Evolutionary conservation across 2,888 invertebrate genomes (phyloP), one percentile per base, ranked within the genome.

Genomic region (Anodontia alba): DNA sequence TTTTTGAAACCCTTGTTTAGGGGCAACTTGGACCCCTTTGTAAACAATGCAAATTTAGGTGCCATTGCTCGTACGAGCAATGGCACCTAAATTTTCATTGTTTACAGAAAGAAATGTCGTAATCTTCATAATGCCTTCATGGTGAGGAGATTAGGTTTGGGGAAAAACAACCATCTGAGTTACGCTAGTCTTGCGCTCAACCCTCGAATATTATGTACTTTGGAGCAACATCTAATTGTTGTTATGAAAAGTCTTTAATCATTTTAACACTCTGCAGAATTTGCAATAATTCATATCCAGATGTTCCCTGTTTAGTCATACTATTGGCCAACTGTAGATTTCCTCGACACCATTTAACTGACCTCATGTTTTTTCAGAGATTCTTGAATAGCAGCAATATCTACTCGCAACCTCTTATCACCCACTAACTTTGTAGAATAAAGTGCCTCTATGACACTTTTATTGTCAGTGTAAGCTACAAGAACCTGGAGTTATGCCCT

Each of bases 391-490:
- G 82, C 69, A 15, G 66, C 78, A 36, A 82, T 82, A 51, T 82
- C 82, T 26, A 79, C 72, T n/a, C 70, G 62, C 7, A 79, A 67
- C 26, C 76, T 68, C 54, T 73, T 79, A 66, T 79, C 84, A 67
- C 81, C 81, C 20, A 81, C 84, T 33, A 80, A 42, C 51, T 80
- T 80, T 46, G 81, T 80, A 38, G 81, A 84, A 43, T 74, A 29
- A n/a, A 84, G n/a, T 38, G 81, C 73, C 43, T 78, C 84, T 26
- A 78, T 66, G 15, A 78, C 75, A 80, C 80, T 80, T 72, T 78
- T 76, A 49, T 77, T 80, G 70, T 80, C 80, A 26, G 54, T 51
- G 66, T 73, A 75, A 66, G 80, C 80, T 26, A 62, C 46, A 31
- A 83, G 73, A 36, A 71, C 70, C 31, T 75, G 49, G n/a, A 17